Conservation (phyloP, 1,140 invertebrate species). For the Zelostemma sp. region DNA sequence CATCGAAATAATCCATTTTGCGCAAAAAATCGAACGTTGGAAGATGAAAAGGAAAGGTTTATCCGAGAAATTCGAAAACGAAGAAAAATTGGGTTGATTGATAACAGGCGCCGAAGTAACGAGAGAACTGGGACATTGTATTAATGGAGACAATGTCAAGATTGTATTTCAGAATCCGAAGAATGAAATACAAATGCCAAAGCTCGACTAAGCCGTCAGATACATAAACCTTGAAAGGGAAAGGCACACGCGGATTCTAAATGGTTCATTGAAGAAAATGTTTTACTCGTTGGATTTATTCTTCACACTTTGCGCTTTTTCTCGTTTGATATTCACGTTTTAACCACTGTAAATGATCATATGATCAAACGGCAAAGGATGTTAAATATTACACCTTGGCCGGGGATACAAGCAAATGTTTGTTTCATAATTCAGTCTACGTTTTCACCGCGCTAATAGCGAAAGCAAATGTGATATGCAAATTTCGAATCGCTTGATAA, state of each 20-base stretch:
- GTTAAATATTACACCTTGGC: no score
- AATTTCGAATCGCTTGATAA: conserved; percentile 21
- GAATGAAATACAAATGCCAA: conserved; percentile 27
- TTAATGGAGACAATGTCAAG: conserved; percentile 18
- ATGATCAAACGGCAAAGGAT: no score
- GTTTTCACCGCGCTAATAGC: conserved; percentile 35
- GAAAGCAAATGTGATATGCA: conserved; percentile 19
- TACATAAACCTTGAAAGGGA: conserved; percentile 46
- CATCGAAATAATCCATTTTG: no score
- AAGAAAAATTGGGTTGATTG: not conserved
- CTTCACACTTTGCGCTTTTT: no score
- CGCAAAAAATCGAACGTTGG: no score
- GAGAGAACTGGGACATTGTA: conserved; percentile 3
- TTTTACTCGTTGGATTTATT: no score
- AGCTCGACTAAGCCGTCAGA: conserved; percentile 23
- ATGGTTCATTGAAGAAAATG: conserved; percentile 38
- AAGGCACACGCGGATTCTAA: conserved; percentile 41
- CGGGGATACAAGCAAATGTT: conserved; percentile 23
- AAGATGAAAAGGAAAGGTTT: no score
- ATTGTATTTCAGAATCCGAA: conserved; percentile 24
- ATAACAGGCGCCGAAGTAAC: no score
- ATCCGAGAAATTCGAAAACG: not conserved
- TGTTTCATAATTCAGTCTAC: conserved; percentile 21
- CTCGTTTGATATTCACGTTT: no score
- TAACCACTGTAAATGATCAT: no score